Percentiles rank a stretch among this genome's conserved stretches.
Conservation (phyloP, 2,888 invertebrate species). For the Gerris lacustris region DNA sequence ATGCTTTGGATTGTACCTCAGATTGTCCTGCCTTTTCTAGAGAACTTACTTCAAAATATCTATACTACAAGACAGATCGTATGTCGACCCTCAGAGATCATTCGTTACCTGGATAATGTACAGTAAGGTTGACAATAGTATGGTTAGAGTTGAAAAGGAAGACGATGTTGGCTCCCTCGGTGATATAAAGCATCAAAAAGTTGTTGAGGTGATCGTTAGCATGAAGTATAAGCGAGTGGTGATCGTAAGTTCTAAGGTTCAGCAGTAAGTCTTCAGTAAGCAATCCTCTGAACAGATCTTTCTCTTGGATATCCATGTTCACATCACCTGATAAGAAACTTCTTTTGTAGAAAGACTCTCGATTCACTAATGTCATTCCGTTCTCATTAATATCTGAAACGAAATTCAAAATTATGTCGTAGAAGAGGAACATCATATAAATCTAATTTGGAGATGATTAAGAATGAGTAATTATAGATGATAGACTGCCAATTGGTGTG, state of each 20-base stretch:
- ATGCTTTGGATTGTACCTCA: no score
- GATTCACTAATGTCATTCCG: slow-evolving; percentile 73
- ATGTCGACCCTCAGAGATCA: no score
- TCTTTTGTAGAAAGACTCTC: slow-evolving; percentile 64
- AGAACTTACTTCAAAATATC: no score
- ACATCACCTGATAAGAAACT: slow-evolving; percentile 49
- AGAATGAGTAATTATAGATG: no score
- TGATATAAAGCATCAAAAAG: slow-evolving; percentile 77
- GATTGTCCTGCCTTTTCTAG: no score
- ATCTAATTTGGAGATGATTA: no score
- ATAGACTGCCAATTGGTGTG: no score
- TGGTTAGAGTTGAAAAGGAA: slow-evolving; percentile 73
- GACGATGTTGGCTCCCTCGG: slow-evolving; percentile 64
- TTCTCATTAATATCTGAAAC: slow-evolving; percentile 76
- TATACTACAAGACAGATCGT: no score
- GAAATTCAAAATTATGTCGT: slow-evolving; percentile 16
- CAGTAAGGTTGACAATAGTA: slow-evolving; percentile 65
- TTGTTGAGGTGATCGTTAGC: slow-evolving; percentile 88
- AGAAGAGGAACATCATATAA: slow-evolving; percentile 7
- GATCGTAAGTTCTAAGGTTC: slow-evolving; percentile 77
- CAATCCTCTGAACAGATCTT: slow-evolving; percentile 43
- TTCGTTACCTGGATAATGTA: slow-evolving; percentile 48
- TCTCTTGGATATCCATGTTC: slow-evolving; percentile 46
- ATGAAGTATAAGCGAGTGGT: slow-evolving; percentile 69
- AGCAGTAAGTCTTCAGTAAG: slow-evolving; percentile 70